phyloP scores from a whole-genome alignment of 2,113 vertebrate genomes.

The Trogon melanurus region DNA sequence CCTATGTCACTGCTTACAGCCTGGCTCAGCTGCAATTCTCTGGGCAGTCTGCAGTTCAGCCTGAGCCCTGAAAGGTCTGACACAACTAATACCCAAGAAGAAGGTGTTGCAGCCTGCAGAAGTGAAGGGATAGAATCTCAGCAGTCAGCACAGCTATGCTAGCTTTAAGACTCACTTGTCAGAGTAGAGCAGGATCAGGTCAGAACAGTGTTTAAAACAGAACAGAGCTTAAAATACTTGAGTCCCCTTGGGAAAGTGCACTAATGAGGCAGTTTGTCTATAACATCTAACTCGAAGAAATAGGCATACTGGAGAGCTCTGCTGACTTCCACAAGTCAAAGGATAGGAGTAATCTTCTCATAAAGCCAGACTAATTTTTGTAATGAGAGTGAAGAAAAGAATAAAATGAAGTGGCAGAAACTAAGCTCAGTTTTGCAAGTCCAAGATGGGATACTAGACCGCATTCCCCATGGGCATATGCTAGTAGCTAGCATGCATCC shows the following conservation, averaged over 20 bases:
- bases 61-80: neutral
- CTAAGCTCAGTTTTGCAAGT: neutral
- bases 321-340: neutral
- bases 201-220: neutral
- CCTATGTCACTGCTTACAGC: neutral
- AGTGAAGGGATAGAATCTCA: neutral
- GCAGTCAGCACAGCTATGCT: neutral
- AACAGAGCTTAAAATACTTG: neutral
- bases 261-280: neutral
- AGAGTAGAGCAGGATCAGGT: neutral
- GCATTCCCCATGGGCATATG: rapidly evolving
- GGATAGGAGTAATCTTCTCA: neutral
- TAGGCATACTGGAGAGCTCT: neutral
- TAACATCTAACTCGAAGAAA: neutral
- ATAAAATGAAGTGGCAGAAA: neutral
- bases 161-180: neutral
- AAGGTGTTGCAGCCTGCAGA: neutral
- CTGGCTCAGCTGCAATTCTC: neutral
- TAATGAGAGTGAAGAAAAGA: neutral
- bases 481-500: neutral
- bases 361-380: neutral
- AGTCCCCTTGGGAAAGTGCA: neutral
- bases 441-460: neutral
- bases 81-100: neutral
- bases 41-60: neutral